Evolutionary conservation across 2,797 vertebrate genomes (phyloP), one percentile per base, ranked within the genome.

Genomic region (Eulemur albifrons): DNA sequence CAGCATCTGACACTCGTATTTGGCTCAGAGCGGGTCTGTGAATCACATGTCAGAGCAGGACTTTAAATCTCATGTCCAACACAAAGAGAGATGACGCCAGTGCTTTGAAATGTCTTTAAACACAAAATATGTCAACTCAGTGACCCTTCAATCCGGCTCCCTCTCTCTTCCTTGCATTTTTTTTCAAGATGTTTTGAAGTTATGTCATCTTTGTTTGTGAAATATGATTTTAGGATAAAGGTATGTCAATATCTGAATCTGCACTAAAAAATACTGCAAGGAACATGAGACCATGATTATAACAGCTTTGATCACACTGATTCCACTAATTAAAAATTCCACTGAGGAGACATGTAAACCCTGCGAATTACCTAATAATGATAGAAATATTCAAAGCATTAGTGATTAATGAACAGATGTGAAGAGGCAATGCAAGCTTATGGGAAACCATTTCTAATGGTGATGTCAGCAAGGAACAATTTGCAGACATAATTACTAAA

Each of bases 391-490:
- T 98, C 98, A 98, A 98, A 98, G 98, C 98, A 98, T 98, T 97
- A 73, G 97, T 99, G 98, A 99, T 99, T 99, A 99, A 99, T 98
- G 98, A 99, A 97, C 99, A 99, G 99, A 99, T 99, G 98, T 98
- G 98, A 98, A 98, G 98, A 98, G 98, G 98, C 98, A 99, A 98
- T 98, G 98, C 98, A 98, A 99, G 98, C 99, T 99, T 98, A 99
- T 99, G 98, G 98, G 99, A 99, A 99, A 98, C 98, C 98, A 98
- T 98, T 99, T 98, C 98, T 96, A 98, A 96, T 92, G 93, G 98
- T 99, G 99, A 99, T 99, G 99, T 99, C 99, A 99, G 98, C 98
- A 98, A 98, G 97, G 98, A 99, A 99, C 98, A 99, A 99, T 99
- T 98, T 98, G 97, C 98, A 99, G 99, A 99, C 99, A 99, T 99